phyloP scores from a whole-genome alignment of 2,113 vertebrate genomes.

The Neoarius graeffei region DNA sequence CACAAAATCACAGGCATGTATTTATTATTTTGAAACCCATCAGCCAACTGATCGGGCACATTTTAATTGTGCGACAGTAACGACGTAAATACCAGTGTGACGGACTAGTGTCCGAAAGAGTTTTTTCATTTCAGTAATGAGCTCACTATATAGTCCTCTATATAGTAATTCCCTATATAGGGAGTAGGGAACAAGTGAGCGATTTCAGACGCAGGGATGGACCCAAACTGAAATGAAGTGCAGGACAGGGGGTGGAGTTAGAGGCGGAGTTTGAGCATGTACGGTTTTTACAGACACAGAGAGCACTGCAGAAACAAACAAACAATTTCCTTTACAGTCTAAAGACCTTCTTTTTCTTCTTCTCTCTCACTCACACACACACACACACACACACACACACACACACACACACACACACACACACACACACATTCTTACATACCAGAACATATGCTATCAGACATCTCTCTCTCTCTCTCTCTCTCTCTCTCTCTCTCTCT shows the following conservation, averaged over 20 bases:
- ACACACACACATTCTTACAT: background rate
- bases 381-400: slow-evolving; percentile 21
- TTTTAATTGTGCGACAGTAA: no score
- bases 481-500: slow-evolving; percentile 44
- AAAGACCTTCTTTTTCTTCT: background rate
- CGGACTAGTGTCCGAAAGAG: no score
- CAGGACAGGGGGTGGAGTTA: background rate
- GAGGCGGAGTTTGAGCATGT: background rate
- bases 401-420: slow-evolving; percentile 8
- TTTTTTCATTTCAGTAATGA: no score
- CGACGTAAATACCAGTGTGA: no score
- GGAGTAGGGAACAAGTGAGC: no score
- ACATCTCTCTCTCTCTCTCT: slow-evolving; percentile 46
- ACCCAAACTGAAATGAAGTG: no score
- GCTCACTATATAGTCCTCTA: no score
- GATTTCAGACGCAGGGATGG: no score
- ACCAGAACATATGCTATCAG: slow-evolving; percentile 8
- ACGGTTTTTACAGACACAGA: background rate
- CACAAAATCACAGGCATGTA: no score
- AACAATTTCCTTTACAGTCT: background rate
- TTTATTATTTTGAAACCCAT: no score
- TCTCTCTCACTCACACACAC: background rate
- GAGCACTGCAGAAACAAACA: background rate
- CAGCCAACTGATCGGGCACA: no score
- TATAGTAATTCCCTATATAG: no score